Conservation (phyloP, 2,888 invertebrate species). For the Rhagonycha lutea region DNA sequence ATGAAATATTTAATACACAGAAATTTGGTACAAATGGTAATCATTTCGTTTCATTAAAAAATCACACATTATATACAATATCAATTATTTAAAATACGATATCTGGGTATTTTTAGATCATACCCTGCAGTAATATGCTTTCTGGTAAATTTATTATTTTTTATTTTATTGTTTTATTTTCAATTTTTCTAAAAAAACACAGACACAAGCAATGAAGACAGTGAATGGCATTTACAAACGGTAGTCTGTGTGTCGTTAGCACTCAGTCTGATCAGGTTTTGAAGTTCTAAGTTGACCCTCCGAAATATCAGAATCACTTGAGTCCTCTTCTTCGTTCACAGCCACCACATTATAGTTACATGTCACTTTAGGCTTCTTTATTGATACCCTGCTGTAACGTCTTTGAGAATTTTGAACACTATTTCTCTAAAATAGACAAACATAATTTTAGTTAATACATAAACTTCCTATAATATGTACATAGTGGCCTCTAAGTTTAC, state of each 20-base stretch:
- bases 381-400: constrained; percentile 54
- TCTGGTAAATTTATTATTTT: constrained; percentile 22
- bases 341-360: constrained; percentile 57
- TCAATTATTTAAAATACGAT: constrained; percentile 25
- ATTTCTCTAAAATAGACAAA: constrained; percentile 46
- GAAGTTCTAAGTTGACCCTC: constrained; percentile 48
- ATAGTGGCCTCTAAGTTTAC: neutral
- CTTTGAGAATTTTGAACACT: constrained; percentile 48
- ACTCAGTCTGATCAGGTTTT: constrained; percentile 50
- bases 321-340: constrained; percentile 52
- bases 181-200: constrained; percentile 31
- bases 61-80: constrained; percentile 34
- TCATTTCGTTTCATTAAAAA: constrained; percentile 42
- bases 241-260: constrained; percentile 40
- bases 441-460: neutral
- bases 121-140: constrained; percentile 24
- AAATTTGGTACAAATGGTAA: constrained; percentile 53
- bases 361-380: constrained; percentile 56
- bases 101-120: constrained; percentile 20
- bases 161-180: constrained; percentile 6
- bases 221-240: constrained; percentile 41
- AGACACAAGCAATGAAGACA: constrained; percentile 51
- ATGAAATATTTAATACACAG: constrained; percentile 45
- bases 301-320: constrained; percentile 52
- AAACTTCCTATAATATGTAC: neutral